Evolutionary conservation across 2,797 vertebrate species (phyloP).

Genomic region (Halcyon badia): DNA sequence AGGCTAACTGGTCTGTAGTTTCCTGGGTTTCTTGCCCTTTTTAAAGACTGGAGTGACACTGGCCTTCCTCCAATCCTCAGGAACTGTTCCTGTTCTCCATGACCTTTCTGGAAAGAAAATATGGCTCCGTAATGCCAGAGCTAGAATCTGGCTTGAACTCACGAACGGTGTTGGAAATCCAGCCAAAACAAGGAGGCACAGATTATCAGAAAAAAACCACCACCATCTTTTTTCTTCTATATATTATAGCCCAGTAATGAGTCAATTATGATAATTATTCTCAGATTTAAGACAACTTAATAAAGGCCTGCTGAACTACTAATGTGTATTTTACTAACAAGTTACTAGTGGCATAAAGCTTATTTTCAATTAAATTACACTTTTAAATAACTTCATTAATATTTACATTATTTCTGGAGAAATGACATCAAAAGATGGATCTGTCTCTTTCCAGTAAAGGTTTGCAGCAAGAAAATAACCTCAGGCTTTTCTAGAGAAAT

Average conservation of each 20-base stretch:
- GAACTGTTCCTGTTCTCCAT: too few species aligned
- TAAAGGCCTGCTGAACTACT: background rate
- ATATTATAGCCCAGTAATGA: background rate
- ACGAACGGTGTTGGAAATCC: background rate
- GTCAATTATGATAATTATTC: background rate
- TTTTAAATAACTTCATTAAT: background rate
- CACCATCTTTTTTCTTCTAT: background rate
- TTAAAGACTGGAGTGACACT: too few species aligned
- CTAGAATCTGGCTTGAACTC: background rate
- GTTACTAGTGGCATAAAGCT: background rate
- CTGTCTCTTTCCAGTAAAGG: background rate
- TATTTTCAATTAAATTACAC: background rate
- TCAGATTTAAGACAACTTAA: background rate
- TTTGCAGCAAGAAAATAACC: background rate
- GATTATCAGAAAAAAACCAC: background rate
- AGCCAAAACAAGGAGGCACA: background rate
- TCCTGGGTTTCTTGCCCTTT: too few species aligned
- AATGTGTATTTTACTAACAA: background rate
- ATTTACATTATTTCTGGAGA: background rate
- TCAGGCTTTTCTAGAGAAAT: background rate
- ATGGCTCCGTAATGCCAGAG: background rate
- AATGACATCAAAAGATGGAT: background rate
- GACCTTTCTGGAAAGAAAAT: background rate
- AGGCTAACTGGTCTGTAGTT: too few species aligned
- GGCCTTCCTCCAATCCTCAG: too few species aligned